phyloP scores from a whole-genome alignment of 2,888 invertebrate species.

The Synanthedon myopaeformis region DNA sequence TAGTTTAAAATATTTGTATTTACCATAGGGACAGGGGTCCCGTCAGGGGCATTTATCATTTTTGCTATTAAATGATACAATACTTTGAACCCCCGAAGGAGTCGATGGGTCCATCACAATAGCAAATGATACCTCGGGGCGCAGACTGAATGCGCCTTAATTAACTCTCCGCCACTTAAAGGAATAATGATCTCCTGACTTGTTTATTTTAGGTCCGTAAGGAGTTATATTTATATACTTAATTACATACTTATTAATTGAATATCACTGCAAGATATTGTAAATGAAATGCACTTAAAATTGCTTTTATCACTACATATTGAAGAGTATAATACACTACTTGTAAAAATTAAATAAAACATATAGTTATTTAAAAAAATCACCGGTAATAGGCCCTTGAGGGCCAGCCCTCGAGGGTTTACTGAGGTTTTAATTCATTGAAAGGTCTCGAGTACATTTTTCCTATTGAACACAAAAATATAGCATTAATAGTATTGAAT shows the following conservation, averaged over 20 bases:
- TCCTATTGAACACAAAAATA: no score
- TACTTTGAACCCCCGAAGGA: constrained; percentile 58
- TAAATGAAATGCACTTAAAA: no score
- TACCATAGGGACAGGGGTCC: constrained; percentile 30
- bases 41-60: constrained; percentile 64
- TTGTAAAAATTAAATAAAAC: no score
- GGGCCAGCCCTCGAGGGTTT: no score
- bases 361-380: no score
- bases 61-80: constrained; percentile 63
- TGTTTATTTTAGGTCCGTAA: constrained; percentile 19
- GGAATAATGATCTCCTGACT: constrained; percentile 40
- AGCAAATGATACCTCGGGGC: constrained; percentile 65
- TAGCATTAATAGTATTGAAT: no score
- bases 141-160: constrained; percentile 58
- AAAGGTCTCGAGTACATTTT: no score
- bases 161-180: constrained; percentile 60
- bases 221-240: not conserved
- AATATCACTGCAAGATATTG: no score
- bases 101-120: constrained; percentile 60
- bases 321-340: no score
- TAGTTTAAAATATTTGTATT: not conserved
- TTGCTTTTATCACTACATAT: no score
- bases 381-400: no score
- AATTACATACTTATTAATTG: not conserved
- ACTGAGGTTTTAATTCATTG: no score